Evolutionary conservation across 2,113 vertebrate species (phyloP), one percentile per base, ranked within the genome.

Genomic region (Myocastor coypus): DNA sequence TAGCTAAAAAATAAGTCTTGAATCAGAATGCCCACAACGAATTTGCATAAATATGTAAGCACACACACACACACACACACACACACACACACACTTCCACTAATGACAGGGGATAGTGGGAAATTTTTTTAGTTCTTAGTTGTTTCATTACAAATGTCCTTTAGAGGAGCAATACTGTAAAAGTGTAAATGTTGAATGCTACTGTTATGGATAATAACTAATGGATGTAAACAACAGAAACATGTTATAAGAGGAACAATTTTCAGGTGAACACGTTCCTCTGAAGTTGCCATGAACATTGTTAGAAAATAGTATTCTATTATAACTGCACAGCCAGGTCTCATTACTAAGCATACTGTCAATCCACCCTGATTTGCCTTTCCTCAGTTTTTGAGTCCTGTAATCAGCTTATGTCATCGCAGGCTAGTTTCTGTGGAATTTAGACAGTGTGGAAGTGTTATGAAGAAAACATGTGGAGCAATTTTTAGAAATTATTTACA

Each of bases 401-500:
- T 34, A 78, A 1, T 10, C 37, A 68, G 7, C n/a, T 88, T 78
- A 57, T 17, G 2, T 86, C 69, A 81, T n/a, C 24, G 2, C 11
- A 24, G 52, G 20, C 10, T 92, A 50, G 9, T 24, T 34, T 87
- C 52, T 92, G 78, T 75, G 75, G 61, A 75, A 68, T 66, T 28
- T 63, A 83, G 66, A 46, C 37, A 81, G n/a, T 81, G 87, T 69
- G 37, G n/a, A 83, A 95, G 50, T 81, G 92, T 89, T 75, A 52
- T 59, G 30, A 81, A 85, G 78, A 69, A 73, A 94, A 85, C 82
- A 40, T 42, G 13, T 50, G 61, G 91, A 87, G 71, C 83, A 37
- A 10, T 83, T 81, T 89, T 57, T 77, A 91, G 89, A 89, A 94
- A 73, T 88, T 73, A 78, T 85, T 88, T 92, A 69, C 20, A 40